Percentiles rank a stretch among this genome's conserved stretches.
Evolutionary conservation across 2,113 vertebrate genomes (phyloP).

Genomic region (Nycticorax nycticorax): DNA sequence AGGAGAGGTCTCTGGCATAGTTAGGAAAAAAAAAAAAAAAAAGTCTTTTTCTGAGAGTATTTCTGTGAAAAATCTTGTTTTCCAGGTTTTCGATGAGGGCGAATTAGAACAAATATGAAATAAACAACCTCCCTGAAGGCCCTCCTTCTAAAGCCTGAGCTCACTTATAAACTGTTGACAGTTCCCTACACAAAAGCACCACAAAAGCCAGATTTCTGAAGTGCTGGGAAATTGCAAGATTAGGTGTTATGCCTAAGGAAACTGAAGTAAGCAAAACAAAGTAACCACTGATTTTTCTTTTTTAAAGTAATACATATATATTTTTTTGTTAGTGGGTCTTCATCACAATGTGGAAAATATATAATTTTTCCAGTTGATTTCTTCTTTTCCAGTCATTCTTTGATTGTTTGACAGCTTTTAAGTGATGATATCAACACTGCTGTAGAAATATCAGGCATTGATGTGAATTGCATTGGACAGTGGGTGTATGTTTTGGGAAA

Average conservation of each 20-base stretch:
- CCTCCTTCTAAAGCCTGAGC: background rate
- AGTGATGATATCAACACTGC: constrained; percentile 19
- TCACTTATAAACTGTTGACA: constrained; percentile 4
- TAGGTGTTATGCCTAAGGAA: constrained; percentile 48
- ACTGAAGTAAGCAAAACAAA: constrained; percentile 55
- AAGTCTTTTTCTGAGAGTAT: background rate
- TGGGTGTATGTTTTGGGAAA: constrained; percentile 25
- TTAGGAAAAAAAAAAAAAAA: background rate
- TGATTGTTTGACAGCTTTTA: constrained; percentile 61
- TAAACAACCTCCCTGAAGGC: background rate
- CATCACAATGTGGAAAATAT: background rate
- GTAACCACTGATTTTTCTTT: background rate
- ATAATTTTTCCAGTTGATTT: constrained; percentile 54
- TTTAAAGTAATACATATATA: constrained; percentile 40
- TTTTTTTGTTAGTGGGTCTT: constrained; percentile 16
- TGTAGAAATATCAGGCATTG: constrained; percentile 49
- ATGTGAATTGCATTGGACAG: constrained; percentile 49
- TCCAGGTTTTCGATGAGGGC: background rate
- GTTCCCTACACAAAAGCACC: background rate
- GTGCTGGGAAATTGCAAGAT: background rate
- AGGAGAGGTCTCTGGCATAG: background rate
- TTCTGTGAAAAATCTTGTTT: background rate
- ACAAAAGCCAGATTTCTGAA: constrained; percentile 17
- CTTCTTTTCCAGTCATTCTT: constrained; percentile 48
- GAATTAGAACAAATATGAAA: constrained; percentile 8